Percentiles rank a stretch among this genome's conserved stretches.
Evolutionary conservation across 2,888 invertebrate species (phyloP).

Genomic region (Sminthurides aquaticus): DNA sequence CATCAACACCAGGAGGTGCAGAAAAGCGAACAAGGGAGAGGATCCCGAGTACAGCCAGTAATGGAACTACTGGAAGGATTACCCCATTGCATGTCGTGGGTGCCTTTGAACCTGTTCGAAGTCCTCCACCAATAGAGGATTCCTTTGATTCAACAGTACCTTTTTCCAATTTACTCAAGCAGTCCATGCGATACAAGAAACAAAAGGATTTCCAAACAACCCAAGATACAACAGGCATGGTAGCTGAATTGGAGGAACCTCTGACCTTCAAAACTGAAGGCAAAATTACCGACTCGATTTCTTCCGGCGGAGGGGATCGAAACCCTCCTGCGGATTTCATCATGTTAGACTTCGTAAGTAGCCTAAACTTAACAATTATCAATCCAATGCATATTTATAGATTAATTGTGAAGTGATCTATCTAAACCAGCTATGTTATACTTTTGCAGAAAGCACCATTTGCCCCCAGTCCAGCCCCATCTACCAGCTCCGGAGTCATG

Average conservation of each 20-base stretch:
- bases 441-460: slow-evolving; percentile 21
- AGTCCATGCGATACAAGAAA: slow-evolving; percentile 20
- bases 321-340: slow-evolving; percentile 50
- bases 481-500: not conserved
- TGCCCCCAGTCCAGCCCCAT: slow-evolving; percentile 20
- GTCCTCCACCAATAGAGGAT: slow-evolving; percentile 14
- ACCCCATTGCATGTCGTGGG: slow-evolving; percentile 66
- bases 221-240: too few species aligned
- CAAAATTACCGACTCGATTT: slow-evolving; percentile 13
- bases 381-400: not conserved
- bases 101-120: slow-evolving; percentile 46
- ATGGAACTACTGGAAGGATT: not conserved
- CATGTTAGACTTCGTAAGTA: slow-evolving; percentile 63
- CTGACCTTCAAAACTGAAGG: not conserved
- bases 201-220: too few species aligned
- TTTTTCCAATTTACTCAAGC: slow-evolving; percentile 45
- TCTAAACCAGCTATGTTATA: not conserved
- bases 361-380: slow-evolving; percentile 22
- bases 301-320: slow-evolving; percentile 26
- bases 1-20: not conserved
- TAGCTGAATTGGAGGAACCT: not conserved
- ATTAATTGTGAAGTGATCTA: too few species aligned
- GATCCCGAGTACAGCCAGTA: slow-evolving; percentile 2
- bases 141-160: slow-evolving; percentile 21
- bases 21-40: not conserved